These are phyloP conservation scores for Eilema depressum DNA, from an alignment of 2,888 invertebrate species.

Conservation along the genomic window DNA sequence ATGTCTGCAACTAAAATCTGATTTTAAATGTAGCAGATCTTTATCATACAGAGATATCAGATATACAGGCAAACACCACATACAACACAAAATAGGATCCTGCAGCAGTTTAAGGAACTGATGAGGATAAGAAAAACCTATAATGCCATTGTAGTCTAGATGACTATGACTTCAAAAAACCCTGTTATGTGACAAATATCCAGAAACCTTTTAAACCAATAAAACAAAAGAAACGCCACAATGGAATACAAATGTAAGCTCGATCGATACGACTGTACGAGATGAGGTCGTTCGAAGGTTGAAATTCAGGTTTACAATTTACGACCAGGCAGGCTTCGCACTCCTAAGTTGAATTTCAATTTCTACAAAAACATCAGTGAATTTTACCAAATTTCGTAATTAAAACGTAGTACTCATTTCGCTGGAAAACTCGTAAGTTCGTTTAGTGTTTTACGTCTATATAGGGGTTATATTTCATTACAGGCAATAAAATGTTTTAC, in stretches of 20 bases:
- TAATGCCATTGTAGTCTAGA: not conserved
- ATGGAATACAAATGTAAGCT: slow-evolving; percentile 43
- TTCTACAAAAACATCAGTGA: slow-evolving; percentile 17
- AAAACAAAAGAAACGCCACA: slow-evolving; percentile 19
- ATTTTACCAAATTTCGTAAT: not conserved
- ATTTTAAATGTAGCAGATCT: too few species aligned
- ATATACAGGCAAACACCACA: not conserved
- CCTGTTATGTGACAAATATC: slow-evolving; percentile 10
- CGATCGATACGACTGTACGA: slow-evolving; percentile 43
- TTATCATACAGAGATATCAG: too few species aligned
- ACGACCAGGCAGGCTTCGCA: slow-evolving; percentile 9
- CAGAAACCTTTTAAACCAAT: slow-evolving; percentile 7
- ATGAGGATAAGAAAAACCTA: not conserved
- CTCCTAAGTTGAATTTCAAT: slow-evolving; percentile 18
- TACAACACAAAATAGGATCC: not conserved
- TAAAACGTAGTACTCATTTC: not conserved
- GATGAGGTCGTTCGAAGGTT: slow-evolving; percentile 52
- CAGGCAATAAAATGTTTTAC: not conserved
- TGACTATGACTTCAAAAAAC: not conserved
- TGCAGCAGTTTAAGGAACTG: not conserved
- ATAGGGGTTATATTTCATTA: not conserved
- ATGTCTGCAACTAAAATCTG: too few species aligned
- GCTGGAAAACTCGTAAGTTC: not conserved
- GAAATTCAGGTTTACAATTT: slow-evolving; percentile 26
- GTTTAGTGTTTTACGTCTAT: not conserved